These are phyloP conservation scores for Dascyllus trimaculatus DNA, from an alignment of 2,113 vertebrate species.

Conservation along the genomic window DNA sequence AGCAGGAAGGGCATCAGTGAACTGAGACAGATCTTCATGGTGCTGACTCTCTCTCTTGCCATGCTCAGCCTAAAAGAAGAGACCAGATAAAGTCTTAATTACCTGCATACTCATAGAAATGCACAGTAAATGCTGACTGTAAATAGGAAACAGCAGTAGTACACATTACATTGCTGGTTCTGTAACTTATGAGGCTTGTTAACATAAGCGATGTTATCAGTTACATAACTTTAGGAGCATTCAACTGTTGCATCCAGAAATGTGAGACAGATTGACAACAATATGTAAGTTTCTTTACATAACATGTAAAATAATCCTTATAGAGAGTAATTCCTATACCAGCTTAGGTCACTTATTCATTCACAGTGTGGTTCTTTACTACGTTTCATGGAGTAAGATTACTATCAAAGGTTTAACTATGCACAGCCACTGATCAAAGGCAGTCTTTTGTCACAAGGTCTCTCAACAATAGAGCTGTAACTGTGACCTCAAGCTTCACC, in stretches of 20 bases:
- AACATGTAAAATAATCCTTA: neutral
- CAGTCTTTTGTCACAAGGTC: slow-evolving; percentile 51
- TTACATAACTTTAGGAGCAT: no score
- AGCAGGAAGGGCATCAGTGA: slow-evolving; percentile 71
- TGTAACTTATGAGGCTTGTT: no score
- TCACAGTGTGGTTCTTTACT: slow-evolving; percentile 36
- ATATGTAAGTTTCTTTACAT: neutral
- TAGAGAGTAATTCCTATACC: slow-evolving; percentile 12
- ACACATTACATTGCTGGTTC: neutral
- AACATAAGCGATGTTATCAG: no score
- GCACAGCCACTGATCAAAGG: slow-evolving; percentile 62
- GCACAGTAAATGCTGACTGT: neutral
- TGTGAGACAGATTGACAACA: neutral
- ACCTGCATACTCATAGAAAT: slow-evolving; percentile 26
- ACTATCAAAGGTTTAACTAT: slow-evolving; percentile 54
- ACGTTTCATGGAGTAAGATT: slow-evolving; percentile 50
- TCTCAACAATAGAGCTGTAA: slow-evolving; percentile 60
- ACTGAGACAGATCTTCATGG: slow-evolving; percentile 79
- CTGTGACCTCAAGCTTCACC: slow-evolving; percentile 35
- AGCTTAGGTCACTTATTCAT: slow-evolving; percentile 27
- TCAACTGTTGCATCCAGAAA: no score
- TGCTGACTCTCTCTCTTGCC: slow-evolving; percentile 62
- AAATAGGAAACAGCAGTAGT: neutral
- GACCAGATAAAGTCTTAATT: slow-evolving; percentile 43
- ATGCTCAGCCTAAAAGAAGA: slow-evolving; percentile 69